Evolutionary conservation across 2,113 vertebrate species (phyloP), one percentile per base, ranked within the genome.

Genomic region (Tetraodon nigroviridis): DNA sequence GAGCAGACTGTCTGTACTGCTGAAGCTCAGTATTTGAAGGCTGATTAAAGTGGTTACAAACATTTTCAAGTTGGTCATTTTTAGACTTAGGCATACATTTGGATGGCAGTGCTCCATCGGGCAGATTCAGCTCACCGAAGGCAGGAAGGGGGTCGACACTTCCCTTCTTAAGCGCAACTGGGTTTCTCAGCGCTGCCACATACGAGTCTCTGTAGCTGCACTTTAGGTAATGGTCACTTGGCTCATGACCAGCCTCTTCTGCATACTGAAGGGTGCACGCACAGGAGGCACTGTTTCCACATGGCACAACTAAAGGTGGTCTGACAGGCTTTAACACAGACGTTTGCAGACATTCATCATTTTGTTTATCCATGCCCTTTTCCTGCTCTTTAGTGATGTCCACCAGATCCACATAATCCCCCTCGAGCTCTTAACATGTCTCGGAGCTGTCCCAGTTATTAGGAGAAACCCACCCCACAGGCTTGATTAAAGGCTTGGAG

Each of bases 321-420:
- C 88, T 79, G 46, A 88, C 81, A 16, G 85, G 80, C 78, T 86
- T 87, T 22, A 87, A 79, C 51, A 71, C 64, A 12, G 70, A 20
- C 41, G 78, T 61, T 32, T 81, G 67, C 40, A 42, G 46, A 19
- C 55, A 60, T 45, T 58, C 59, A 42, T 59, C 60, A 62, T 62
- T 66, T 14, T 58, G 64, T 61, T 78, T 73, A 17, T 54, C 54
- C 13, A 69, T 60, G 44, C 54, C 61, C 13, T 84, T 27, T 27
- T 6, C 82, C 22, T 82, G 87, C 5, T 89, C 89, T 75, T 86
- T 91, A n/a, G 89, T 75, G 7, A 91, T 88, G 49, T 92, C 92
- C 67, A 97, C 78, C 40, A 98, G 89, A 61, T 94, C 91, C n/a
- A 99, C 95, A 1, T 98, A 98, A 51, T 98, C 95, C 1, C 95